These are phyloP conservation scores for Sebastolobus altivelis DNA, from an alignment of 2,797 vertebrate genomes.

Conservation along the genomic window DNA sequence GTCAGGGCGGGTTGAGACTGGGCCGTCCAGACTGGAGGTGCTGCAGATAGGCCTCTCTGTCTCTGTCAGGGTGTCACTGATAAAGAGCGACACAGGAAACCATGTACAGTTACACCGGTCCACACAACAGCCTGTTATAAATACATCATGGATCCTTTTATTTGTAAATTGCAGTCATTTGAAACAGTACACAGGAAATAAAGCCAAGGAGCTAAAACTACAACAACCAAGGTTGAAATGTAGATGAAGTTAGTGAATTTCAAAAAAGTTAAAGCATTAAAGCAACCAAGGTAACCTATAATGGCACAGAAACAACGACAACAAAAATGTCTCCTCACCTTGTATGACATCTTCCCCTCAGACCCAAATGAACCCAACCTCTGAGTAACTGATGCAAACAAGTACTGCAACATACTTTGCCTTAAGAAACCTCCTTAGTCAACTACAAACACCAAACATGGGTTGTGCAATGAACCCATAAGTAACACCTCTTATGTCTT, in stretches of 20 bases:
- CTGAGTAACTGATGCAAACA: neutral
- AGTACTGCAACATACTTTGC: neutral
- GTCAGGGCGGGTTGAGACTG: conserved; percentile 12
- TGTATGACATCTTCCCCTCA: neutral
- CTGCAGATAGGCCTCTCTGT: conserved; percentile 29
- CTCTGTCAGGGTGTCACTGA: conserved; percentile 50
- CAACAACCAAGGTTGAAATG: neutral
- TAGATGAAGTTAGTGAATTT: neutral
- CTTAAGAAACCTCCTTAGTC: neutral
- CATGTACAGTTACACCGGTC: neutral
- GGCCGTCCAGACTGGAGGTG: neutral
- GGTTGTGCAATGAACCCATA: neutral
- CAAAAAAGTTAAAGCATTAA: neutral
- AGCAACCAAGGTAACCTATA: neutral
- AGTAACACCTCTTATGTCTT: neutral
- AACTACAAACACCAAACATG: neutral
- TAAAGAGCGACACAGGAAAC: conserved; percentile 46
- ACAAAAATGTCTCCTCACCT: neutral
- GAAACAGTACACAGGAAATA: neutral
- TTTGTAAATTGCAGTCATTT: neutral
- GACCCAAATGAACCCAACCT: neutral
- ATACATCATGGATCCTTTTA: neutral
- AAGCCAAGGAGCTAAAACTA: neutral
- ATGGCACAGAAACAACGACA: neutral
- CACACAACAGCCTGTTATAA: neutral